Evolutionary conservation across 2,888 invertebrate genomes (phyloP).

Genomic region (Folsomia manolachei): DNA sequence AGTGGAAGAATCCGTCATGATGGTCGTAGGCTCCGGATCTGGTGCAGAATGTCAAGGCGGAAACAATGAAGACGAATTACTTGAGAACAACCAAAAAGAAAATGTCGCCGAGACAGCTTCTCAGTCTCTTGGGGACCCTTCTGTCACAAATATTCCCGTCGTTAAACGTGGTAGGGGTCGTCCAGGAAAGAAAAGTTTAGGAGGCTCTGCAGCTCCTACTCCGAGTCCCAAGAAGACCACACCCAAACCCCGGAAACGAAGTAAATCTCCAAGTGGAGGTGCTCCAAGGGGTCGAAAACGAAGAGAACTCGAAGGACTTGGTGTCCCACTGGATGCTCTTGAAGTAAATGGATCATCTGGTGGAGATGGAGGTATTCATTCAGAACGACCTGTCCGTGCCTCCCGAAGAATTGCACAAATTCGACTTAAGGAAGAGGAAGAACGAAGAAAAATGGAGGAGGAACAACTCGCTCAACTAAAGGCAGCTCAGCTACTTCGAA

Average conservation of each 20-base stretch:
- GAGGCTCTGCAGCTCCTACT: slow-evolving; percentile 10
- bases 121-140: neutral
- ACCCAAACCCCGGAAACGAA: slow-evolving; percentile 5
- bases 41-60: slow-evolving; percentile 60
- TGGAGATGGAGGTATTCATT: slow-evolving; percentile 33
- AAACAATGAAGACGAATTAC: slow-evolving; percentile 29
- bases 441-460: slow-evolving; percentile 71
- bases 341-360: slow-evolving; percentile 31
- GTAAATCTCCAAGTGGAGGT: neutral
- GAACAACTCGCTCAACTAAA: slow-evolving; percentile 67
- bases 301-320: slow-evolving; percentile 42
- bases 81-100: neutral
- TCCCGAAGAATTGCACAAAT: slow-evolving; percentile 82
- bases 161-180: slow-evolving; percentile 48
- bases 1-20: slow-evolving; percentile 70
- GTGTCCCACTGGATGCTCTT: slow-evolving; percentile 51
- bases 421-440: slow-evolving; percentile 81
- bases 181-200: slow-evolving; percentile 42
- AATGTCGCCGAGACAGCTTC: neutral
- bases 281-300: slow-evolving; percentile 33
- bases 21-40: slow-evolving; percentile 68
- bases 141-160: slow-evolving; percentile 52
- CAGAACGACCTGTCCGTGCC: slow-evolving; percentile 65
- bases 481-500: slow-evolving; percentile 56
- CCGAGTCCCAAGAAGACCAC: neutral